These are phyloP conservation scores for Drosophila saltans DNA, from an alignment of 1,140 invertebrate genomes.

Conservation along the genomic window DNA sequence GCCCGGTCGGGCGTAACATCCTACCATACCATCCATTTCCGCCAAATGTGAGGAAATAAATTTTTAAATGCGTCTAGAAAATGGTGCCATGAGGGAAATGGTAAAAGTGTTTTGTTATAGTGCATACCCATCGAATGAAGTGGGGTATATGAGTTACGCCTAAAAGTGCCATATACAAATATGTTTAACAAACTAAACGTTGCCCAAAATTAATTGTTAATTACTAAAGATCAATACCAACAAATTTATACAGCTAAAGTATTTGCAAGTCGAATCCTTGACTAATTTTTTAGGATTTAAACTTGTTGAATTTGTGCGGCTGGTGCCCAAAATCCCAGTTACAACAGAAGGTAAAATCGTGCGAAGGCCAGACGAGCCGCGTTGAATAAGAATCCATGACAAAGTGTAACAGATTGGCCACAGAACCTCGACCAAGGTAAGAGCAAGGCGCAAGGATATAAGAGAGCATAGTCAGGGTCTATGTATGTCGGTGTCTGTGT, in stretches of 20 bases:
- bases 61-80: conserved; percentile 57
- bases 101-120: conserved; percentile 23
- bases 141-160: no score
- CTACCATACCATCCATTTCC: conserved; percentile 48
- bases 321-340: conserved; percentile 41
- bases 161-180: no score
- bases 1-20: conserved; percentile 51
- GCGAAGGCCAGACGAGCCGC: conserved; percentile 39
- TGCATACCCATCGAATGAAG: neutral
- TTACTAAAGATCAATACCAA: no score
- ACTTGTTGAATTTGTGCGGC: conserved; percentile 64
- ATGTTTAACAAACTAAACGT: no score
- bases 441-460: conserved; percentile 35
- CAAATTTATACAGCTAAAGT: neutral
- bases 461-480: neutral
- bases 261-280: conserved; percentile 9
- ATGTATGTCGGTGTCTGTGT: neutral
- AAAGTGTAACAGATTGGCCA: conserved; percentile 75
- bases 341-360: conserved; percentile 62
- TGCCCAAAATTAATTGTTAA: no score
- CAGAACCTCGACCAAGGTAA: conserved; percentile 32
- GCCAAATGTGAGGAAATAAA: conserved; percentile 60
- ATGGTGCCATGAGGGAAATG: conserved; percentile 25
- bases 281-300: neutral
- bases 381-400: conserved; percentile 63